Conservation (phyloP, 2,888 invertebrate species). For the Meta bourneti region DNA sequence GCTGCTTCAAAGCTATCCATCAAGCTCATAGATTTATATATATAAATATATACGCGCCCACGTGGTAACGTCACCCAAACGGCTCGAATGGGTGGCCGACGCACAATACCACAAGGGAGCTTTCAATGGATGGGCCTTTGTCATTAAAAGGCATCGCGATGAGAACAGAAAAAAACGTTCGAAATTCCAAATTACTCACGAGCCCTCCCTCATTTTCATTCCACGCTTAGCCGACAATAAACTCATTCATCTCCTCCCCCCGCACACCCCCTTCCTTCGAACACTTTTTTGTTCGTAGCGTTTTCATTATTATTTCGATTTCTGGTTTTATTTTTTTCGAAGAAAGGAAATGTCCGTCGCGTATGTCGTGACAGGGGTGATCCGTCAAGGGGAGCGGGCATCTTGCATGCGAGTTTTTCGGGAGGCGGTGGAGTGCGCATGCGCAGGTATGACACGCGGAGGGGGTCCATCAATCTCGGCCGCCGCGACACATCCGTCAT, state of each 20-base stretch:
- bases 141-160: slow-evolving; percentile 35
- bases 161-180: slow-evolving; percentile 12
- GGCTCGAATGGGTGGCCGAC: not conserved
- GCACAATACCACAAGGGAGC: slow-evolving; percentile 18
- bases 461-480: slow-evolving; percentile 63
- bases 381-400: slow-evolving; percentile 66
- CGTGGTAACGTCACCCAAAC: not conserved
- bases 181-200: slow-evolving; percentile 70
- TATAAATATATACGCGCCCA: not conserved
- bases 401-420: slow-evolving; percentile 28
- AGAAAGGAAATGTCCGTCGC: slow-evolving; percentile 60
- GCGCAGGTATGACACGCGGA: slow-evolving; percentile 1
- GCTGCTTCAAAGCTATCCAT: not conserved
- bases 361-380: slow-evolving; percentile 59
- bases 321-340: slow-evolving; percentile 14
- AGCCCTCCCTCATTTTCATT: slow-evolving; percentile 71
- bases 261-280: slow-evolving; percentile 8
- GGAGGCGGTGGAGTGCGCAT: slow-evolving; percentile 48
- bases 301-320: slow-evolving; percentile 53
- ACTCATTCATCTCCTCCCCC: slow-evolving; percentile 67
- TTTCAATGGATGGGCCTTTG: slow-evolving; percentile 31
- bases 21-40: not conserved
- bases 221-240: slow-evolving; percentile 64
- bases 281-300: slow-evolving; percentile 39
- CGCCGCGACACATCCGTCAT: slow-evolving; percentile 65